These are phyloP conservation scores for Lasiommata megera DNA, from an alignment of 2,888 invertebrate genomes.

Conservation along the genomic window DNA sequence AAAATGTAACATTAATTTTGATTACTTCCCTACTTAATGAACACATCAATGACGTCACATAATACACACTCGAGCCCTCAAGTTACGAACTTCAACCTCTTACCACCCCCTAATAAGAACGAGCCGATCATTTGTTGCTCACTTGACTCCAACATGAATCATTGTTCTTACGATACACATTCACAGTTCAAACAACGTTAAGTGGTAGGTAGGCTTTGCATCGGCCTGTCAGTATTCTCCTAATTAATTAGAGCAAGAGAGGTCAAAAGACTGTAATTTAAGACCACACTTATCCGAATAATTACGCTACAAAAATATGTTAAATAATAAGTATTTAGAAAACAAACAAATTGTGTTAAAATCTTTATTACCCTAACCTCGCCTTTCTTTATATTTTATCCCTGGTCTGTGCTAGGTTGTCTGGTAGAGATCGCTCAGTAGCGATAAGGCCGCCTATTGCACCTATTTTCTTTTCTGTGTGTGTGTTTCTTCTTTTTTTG, in stretches of 20 bases:
- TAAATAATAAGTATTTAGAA: too few relatives aligned
- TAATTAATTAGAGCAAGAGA: constrained; percentile 14
- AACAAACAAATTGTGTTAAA: too few relatives aligned
- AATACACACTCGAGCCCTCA: constrained; percentile 7
- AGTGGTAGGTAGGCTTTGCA: constrained; percentile 4
- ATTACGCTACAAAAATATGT: background rate
- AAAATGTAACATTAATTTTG: too few relatives aligned
- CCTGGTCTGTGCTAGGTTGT: too few relatives aligned
- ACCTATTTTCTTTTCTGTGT: too few relatives aligned
- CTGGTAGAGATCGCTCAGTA: too few relatives aligned
- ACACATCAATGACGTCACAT: background rate
- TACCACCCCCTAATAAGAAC: constrained; percentile 14
- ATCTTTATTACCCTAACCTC: too few relatives aligned
- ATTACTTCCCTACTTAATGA: too few relatives aligned
- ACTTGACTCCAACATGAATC: constrained; percentile 13
- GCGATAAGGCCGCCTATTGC: too few relatives aligned
- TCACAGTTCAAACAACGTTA: constrained; percentile 4
- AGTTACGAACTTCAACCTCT: constrained; percentile 9
- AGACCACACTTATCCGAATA: background rate
- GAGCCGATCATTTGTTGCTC: constrained; percentile 24
- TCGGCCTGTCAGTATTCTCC: background rate
- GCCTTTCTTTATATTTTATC: too few relatives aligned
- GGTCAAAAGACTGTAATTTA: constrained; percentile 4
- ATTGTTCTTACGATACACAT: background rate
- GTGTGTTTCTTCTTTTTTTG: too few relatives aligned